A percentile compares a stretch with the other conserved stretches of the same genome.
Evolutionary conservation across 2,888 invertebrate species (phyloP).

Genomic region (Hemistola chrysoprasaria): DNA sequence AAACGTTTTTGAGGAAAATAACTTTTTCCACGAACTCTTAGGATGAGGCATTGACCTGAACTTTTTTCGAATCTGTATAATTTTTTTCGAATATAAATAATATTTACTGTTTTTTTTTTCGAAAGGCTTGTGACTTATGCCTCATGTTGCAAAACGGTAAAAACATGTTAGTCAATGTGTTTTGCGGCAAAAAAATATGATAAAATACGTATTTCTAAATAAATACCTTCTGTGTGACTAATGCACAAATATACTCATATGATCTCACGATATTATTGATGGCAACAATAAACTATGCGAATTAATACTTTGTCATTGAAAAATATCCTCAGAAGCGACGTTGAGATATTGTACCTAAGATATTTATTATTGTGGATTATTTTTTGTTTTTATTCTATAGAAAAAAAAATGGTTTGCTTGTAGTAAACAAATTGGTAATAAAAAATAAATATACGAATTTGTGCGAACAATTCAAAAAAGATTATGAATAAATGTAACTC

Average conservation of each 20-base stretch:
- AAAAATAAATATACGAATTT: too few species aligned
- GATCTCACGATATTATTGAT: conserved; percentile 11
- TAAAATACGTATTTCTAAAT: conserved; percentile 8
- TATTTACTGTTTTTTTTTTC: neutral
- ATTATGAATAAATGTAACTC: too few species aligned
- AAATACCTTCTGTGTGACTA: conserved; percentile 7
- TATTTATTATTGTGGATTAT: too few species aligned
- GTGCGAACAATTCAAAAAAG: too few species aligned
- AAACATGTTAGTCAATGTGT: neutral
- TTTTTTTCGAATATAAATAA: neutral
- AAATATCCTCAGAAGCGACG: neutral
- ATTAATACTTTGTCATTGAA: conserved; percentile 7
- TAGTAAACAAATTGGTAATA: too few species aligned
- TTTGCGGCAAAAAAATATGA: neutral
- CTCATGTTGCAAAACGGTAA: neutral
- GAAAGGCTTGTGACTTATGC: neutral
- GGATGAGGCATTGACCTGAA: neutral
- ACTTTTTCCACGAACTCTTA: neutral
- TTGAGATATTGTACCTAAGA: too few species aligned
- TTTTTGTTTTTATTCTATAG: too few species aligned
- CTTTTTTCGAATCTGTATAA: neutral
- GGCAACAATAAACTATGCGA: conserved; percentile 1
- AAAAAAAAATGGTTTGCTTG: too few species aligned
- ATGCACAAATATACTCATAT: conserved; percentile 7
- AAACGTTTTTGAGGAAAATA: neutral